Evolutionary conservation across 2,888 invertebrate species (phyloP), one percentile per base, ranked within the genome.

Genomic region (Chaetogeoica ovagalla): DNA sequence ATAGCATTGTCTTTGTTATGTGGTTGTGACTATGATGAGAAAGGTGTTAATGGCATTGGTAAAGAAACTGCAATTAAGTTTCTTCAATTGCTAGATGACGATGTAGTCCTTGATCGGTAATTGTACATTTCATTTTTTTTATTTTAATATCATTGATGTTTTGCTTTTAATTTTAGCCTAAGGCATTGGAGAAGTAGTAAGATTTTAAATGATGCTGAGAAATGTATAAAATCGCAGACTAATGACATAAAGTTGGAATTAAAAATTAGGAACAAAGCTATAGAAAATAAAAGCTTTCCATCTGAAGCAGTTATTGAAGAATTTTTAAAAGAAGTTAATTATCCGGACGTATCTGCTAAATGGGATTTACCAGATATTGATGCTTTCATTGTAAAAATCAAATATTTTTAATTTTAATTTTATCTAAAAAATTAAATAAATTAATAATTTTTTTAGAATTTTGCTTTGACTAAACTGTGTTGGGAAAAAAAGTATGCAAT

Each of bases 1-100:
- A 90, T 97, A 82, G 94, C 92, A 0, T 87, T 96, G 84, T 95
- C 95, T 9, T 86, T 97, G 52, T 87, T 97, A 1, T 92, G 94
- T 83, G 96, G 96, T 0, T 95, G 95, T 85, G 97, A 97, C 87
- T 96, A 96, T 85, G 90, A 90, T 66, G 89, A 89, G 0, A 91
- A 91, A 7, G 94, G 96, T 84, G 87, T 96, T 82, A 89, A 88
- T 59, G 93, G 93, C 0, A 88, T 93, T 71, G 96, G 97, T 0
- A 91, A 91, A 82, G 93, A 94, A 83, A 91, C 91, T 2, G 93
- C 91, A 9, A 85, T 93, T 4, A 91, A 93, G 83, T 90, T 93
- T 81, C 90, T 94, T 75, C 89, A 90, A 83, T 88, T 88, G 75
- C 87, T 92, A 52, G 85, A 88, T 23, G 91, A 94, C 73, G 85